These are phyloP conservation scores for Conchocele bisecta DNA, from an alignment of 2,888 invertebrate species.

Conservation along the genomic window DNA sequence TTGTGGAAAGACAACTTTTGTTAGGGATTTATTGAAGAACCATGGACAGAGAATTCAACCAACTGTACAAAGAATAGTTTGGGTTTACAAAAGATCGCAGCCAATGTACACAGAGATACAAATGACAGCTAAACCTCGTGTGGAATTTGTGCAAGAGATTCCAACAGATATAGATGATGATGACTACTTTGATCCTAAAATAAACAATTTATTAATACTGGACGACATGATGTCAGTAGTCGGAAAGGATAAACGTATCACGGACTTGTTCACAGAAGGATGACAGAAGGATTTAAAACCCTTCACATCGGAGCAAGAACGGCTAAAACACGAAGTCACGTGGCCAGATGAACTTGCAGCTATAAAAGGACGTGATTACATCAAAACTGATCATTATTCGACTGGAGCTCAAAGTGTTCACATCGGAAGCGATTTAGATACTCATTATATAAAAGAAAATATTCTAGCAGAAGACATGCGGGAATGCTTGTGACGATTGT, in stretches of 20 bases:
- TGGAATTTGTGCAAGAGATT: constrained; percentile 44
- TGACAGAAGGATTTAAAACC: too few species aligned
- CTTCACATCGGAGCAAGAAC: too few species aligned
- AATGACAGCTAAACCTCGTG: constrained; percentile 11
- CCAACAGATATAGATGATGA: constrained; percentile 39
- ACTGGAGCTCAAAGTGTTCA: too few species aligned
- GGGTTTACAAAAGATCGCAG: constrained; percentile 50
- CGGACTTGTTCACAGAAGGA: constrained; percentile 37
- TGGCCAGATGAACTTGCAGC: too few species aligned
- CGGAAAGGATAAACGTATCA: constrained; percentile 26
- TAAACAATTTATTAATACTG: constrained; percentile 29
- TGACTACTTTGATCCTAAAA: constrained; percentile 20
- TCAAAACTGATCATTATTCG: too few species aligned
- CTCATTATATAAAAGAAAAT: too few species aligned
- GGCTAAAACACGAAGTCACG: too few species aligned
- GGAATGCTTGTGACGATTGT: too few species aligned
- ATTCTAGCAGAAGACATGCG: too few species aligned
- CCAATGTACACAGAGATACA: constrained; percentile 24
- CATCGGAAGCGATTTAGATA: too few species aligned
- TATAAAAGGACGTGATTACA: too few species aligned
- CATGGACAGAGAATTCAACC: constrained; percentile 22
- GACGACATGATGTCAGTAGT: constrained; percentile 35
- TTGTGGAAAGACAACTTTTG: constrained; percentile 17
- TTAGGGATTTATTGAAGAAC: too few species aligned
- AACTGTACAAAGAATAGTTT: constrained; percentile 40